Conservation (phyloP, 2,888 invertebrate genomes). For the Ypsolopha sequella region DNA sequence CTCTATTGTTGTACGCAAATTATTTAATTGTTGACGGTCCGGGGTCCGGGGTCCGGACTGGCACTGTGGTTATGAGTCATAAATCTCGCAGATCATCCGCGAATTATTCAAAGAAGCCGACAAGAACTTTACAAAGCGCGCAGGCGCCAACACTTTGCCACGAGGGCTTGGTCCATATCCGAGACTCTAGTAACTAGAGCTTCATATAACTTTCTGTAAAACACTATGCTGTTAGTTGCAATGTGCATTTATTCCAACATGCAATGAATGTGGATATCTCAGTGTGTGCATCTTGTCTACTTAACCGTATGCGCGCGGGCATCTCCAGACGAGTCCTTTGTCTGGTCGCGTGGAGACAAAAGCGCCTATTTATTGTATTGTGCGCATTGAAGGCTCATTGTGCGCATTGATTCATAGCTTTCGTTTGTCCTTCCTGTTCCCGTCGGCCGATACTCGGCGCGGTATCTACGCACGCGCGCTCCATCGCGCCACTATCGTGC, state of each 20-base stretch:
- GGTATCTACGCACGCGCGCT: constrained; percentile 22
- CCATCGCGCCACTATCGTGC: constrained; percentile 47
- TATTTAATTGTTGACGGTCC: constrained; percentile 49
- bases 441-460: constrained; percentile 29
- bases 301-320: neutral
- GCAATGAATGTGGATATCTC: no score
- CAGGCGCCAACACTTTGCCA: constrained; percentile 11
- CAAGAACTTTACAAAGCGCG: no score
- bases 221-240: no score
- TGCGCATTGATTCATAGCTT: constrained; percentile 49
- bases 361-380: constrained; percentile 1
- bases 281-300: neutral
- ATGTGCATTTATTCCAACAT: no score
- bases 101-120: constrained; percentile 62
- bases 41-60: constrained; percentile 9
- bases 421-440: constrained; percentile 50
- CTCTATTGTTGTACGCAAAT: constrained; percentile 47
- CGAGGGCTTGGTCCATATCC: no score
- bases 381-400: constrained; percentile 13
- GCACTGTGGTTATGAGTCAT: constrained; percentile 59
- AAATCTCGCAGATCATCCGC: constrained; percentile 56
- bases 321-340: neutral
- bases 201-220: no score
- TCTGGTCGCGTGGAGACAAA: neutral
- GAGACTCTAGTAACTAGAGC: no score